These are phyloP conservation scores for Scaptodrosophila lebanonensis DNA, from an alignment of 1,140 invertebrate genomes.

Conservation along the genomic window DNA sequence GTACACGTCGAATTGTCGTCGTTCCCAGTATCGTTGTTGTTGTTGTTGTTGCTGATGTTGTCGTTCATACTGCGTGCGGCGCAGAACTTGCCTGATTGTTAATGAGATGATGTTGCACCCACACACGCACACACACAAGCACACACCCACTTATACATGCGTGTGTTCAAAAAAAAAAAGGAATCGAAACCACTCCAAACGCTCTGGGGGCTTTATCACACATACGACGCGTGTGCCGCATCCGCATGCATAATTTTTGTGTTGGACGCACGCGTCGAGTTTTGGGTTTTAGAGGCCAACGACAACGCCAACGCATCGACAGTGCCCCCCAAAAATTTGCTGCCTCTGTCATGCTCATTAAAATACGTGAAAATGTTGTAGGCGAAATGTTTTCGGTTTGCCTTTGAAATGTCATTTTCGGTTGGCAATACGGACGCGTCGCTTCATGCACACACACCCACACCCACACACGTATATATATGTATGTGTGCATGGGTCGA, in stretches of 20 bases:
- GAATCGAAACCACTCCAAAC: constrained; percentile 34
- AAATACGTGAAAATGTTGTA: constrained; percentile 61
- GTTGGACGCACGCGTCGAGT: no score
- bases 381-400: constrained; percentile 58
- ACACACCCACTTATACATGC: constrained; percentile 1
- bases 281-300: no score
- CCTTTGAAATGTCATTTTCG: constrained; percentile 54
- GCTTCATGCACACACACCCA: no score
- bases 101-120: constrained; percentile 46
- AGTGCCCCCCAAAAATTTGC: neutral
- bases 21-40: no score
- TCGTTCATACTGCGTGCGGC: constrained; percentile 6
- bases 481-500: no score
- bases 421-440: constrained; percentile 10
- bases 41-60: no score
- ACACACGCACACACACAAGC: constrained; percentile 10
- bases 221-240: constrained; percentile 55
- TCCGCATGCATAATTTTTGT: constrained; percentile 59
- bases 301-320: neutral
- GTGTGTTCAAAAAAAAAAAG: constrained; percentile 6
- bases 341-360: constrained; percentile 53
- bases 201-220: constrained; percentile 56
- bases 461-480: no score
- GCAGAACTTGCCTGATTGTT: constrained; percentile 46
- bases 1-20: constrained; percentile 22